These are phyloP conservation scores for Acanthaster planci DNA, from an alignment of 35 echinoderm and acorn worm species.

Conservation along the genomic window DNA sequence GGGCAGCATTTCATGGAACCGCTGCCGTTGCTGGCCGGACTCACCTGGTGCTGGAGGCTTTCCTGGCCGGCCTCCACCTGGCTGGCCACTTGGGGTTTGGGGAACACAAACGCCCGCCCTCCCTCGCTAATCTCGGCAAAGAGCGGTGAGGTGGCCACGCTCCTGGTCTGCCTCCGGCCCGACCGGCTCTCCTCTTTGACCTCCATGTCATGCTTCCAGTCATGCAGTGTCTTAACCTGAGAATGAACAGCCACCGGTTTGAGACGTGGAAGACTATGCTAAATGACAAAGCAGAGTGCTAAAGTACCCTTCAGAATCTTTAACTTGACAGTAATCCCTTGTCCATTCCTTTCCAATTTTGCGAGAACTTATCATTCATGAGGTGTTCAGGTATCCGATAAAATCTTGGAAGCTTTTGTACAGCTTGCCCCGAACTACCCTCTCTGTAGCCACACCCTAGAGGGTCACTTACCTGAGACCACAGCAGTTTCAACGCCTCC, in stretches of 20 bases:
- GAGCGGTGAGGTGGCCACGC: conserved; percentile 6
- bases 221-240: conserved; percentile 81
- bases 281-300: too few species aligned
- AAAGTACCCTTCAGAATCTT: too few species aligned
- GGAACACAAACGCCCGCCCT: not conserved
- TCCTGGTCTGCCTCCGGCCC: not conserved
- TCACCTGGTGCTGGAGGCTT: conserved; percentile 8
- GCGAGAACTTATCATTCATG: too few species aligned
- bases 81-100: not conserved
- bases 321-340: too few species aligned
- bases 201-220: conserved; percentile 86
- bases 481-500: conserved; percentile 87
- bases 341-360: too few species aligned
- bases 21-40: too few species aligned
- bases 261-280: too few species aligned
- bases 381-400: too few species aligned
- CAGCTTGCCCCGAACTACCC: too few species aligned
- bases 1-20: too few species aligned
- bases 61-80: not conserved
- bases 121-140: not conserved
- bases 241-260: conserved; percentile 4
- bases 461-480: conserved; percentile 68
- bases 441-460: too few species aligned
- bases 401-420: too few species aligned
- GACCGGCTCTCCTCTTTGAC: not conserved